Evolutionary conservation across 2,888 invertebrate species (phyloP).

Genomic region (Trachelus troglodyta): DNA sequence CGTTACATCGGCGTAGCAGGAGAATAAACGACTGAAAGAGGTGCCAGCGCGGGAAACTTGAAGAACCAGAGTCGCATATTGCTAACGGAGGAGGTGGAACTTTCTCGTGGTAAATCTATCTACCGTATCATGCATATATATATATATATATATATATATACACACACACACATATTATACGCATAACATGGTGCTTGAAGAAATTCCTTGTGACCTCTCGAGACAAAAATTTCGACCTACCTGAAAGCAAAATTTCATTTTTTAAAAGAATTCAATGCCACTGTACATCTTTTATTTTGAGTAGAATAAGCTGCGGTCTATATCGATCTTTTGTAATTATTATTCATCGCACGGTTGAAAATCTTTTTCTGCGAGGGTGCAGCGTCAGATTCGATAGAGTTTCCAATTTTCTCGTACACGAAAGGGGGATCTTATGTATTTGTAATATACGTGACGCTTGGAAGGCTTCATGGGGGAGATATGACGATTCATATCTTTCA

Average conservation of each 20-base stretch:
- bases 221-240: not conserved
- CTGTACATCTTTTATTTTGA: not conserved
- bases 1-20: slow-evolving; percentile 64
- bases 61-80: slow-evolving; percentile 61
- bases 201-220: not conserved
- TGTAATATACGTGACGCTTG: not conserved
- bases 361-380: not conserved
- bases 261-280: not conserved
- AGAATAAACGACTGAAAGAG: slow-evolving; percentile 56
- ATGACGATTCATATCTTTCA: slow-evolving; percentile 59
- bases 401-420: not conserved
- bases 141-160: no score
- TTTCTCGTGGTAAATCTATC: not conserved
- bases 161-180: no score
- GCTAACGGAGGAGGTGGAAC: slow-evolving; percentile 54
- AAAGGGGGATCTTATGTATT: not conserved
- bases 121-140: not conserved
- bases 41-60: slow-evolving; percentile 62
- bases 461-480: slow-evolving; percentile 23
- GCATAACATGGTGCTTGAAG: not conserved
- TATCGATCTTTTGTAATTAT: not conserved
- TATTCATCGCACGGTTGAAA: not conserved
- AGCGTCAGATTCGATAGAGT: not conserved
- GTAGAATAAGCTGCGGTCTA: not conserved
- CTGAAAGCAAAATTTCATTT: not conserved